Conservation (phyloP, 2,888 invertebrate genomes). For the Smittia sp. region DNA sequence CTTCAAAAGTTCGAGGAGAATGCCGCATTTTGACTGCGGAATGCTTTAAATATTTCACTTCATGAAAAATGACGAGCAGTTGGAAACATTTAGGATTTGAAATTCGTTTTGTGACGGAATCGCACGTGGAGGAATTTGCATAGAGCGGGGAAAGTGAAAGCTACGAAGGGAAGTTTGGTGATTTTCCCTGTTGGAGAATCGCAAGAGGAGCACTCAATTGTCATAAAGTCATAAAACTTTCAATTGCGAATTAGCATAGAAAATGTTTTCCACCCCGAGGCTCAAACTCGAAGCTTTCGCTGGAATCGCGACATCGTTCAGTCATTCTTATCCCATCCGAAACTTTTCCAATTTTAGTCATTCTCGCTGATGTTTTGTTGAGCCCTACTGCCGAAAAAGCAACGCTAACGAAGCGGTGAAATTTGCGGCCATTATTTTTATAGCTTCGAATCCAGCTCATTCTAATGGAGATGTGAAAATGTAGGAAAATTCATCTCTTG, state of each 20-base stretch:
- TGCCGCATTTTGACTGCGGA: too few relatives aligned
- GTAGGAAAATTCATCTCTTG: not conserved
- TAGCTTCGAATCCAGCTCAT: not conserved
- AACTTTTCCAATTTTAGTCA: not conserved
- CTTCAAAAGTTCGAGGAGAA: too few relatives aligned
- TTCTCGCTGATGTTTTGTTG: conserved; percentile 2
- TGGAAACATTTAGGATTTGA: too few relatives aligned
- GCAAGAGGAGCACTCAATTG: not conserved
- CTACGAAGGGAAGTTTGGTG: too few relatives aligned
- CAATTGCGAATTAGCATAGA: conserved; percentile 28
- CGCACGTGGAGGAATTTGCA: too few relatives aligned
- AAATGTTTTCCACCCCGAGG: conserved; percentile 1
- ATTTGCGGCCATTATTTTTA: not conserved
- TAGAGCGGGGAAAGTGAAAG: too few relatives aligned
- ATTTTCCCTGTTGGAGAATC: not conserved
- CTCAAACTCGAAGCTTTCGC: not conserved
- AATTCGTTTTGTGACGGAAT: too few relatives aligned
- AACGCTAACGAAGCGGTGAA: not conserved
- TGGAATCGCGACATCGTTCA: not conserved
- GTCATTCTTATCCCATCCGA: not conserved
- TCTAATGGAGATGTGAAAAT: not conserved
- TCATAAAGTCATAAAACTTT: conserved; percentile 27
- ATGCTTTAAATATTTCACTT: too few relatives aligned
- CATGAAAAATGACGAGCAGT: too few relatives aligned
- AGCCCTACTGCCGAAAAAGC: not conserved